Evolutionary conservation across 2,113 vertebrate genomes (phyloP).

Genomic region (Dryoscopus gambensis): DNA sequence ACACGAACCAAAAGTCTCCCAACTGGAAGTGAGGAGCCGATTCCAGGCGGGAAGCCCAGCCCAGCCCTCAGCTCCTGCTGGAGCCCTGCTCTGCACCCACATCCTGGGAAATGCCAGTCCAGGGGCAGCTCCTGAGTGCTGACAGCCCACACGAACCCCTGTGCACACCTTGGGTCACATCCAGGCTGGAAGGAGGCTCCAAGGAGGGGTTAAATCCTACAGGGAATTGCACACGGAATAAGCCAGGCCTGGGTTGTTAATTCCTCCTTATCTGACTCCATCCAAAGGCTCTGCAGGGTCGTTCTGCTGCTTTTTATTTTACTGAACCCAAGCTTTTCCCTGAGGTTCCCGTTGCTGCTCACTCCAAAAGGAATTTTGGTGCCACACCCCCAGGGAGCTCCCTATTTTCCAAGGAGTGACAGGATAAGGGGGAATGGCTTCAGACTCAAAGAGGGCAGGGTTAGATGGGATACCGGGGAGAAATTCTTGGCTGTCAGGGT

Average conservation of each 20-base stretch:
- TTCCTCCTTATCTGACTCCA: neutral
- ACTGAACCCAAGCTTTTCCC: neutral
- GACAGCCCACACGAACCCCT: neutral
- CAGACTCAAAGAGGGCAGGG: neutral
- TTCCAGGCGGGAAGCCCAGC: neutral
- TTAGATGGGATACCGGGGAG: rapidly evolving
- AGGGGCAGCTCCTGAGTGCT: neutral
- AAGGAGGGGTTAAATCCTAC: neutral
- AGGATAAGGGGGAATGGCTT: neutral
- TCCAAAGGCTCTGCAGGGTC: neutral
- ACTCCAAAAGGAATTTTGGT: neutral
- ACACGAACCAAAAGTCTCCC: neutral
- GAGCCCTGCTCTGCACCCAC: neutral
- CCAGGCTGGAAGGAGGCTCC: neutral
- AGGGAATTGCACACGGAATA: neutral
- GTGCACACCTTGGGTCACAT: rapidly evolving
- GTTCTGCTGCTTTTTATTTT: neutral
- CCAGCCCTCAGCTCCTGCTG: neutral
- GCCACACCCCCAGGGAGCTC: neutral
- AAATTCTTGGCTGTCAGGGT: neutral
- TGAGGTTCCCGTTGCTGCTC: neutral
- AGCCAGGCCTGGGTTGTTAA: neutral
- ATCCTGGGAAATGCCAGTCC: neutral
- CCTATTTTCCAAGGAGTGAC: rapidly evolving
- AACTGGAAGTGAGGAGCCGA: neutral